Conservation (phyloP, 2,797 vertebrate species). For the Anomalospiza imberbis region DNA sequence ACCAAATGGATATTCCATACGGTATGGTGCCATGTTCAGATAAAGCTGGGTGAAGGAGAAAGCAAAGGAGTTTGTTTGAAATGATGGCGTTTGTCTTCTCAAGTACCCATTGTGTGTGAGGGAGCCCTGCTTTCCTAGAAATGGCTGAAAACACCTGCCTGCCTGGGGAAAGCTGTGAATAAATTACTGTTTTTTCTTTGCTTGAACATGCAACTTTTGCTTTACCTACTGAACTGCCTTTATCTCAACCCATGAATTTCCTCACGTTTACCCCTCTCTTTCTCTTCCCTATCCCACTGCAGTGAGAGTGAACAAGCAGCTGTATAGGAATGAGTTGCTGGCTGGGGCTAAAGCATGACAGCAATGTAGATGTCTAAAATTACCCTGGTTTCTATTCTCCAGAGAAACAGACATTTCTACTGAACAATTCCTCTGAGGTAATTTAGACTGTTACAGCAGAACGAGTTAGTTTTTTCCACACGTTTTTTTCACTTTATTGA, state of each 20-base stretch:
- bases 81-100: background rate
- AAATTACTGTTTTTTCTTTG: background rate
- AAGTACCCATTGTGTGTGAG: background rate
- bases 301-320: background rate
- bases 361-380: background rate
- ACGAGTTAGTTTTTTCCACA: background rate
- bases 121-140: background rate
- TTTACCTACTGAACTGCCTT: background rate
- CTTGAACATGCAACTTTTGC: background rate
- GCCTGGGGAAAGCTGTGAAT: background rate
- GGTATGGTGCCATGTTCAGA: rapidly evolving
- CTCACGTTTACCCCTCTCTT: background rate
- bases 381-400: background rate
- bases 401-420: background rate
- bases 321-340: background rate
- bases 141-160: background rate
- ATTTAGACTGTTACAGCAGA: background rate
- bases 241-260: background rate
- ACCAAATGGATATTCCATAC: background rate
- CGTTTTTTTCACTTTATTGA: background rate
- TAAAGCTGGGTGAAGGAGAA: background rate
- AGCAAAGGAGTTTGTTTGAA: background rate
- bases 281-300: background rate
- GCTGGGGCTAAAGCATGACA: background rate
- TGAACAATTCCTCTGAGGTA: background rate